Conservation (phyloP, 2,113 vertebrate genomes). For the Myxocyprinus asiaticus region DNA sequence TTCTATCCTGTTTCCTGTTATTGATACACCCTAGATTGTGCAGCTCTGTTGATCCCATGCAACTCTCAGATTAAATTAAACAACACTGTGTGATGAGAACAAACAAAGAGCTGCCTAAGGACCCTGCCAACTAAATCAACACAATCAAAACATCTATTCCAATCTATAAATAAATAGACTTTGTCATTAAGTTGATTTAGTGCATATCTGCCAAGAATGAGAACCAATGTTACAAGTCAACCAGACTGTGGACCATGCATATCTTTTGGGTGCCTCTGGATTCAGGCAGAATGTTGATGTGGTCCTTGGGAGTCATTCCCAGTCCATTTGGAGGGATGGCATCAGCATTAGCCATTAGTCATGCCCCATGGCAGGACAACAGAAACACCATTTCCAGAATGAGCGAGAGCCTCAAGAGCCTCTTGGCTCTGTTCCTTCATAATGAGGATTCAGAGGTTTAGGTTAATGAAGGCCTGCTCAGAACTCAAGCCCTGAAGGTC, state of each 20-base stretch:
- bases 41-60: slow-evolving; percentile 68
- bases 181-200: slow-evolving; percentile 19
- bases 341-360: slow-evolving; percentile 74
- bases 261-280: neutral
- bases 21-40: slow-evolving; percentile 76
- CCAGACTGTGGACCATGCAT: neutral
- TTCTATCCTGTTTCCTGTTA: slow-evolving; percentile 75
- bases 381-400: slow-evolving; percentile 72
- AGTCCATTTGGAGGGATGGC: slow-evolving; percentile 65
- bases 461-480: slow-evolving; percentile 75
- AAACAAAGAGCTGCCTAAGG: slow-evolving; percentile 10
- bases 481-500: slow-evolving; percentile 53
- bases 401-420: slow-evolving; percentile 65
- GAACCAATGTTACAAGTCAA: neutral
- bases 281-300: slow-evolving; percentile 48
- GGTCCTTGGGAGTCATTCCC: slow-evolving; percentile 49
- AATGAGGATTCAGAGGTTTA: slow-evolving; percentile 70
- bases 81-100: slow-evolving; percentile 48
- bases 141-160: slow-evolving; percentile 44
- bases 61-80: slow-evolving; percentile 78
- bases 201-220: slow-evolving; percentile 7
- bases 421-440: slow-evolving; percentile 75
- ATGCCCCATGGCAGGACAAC: slow-evolving; percentile 74
- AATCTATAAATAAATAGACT: slow-evolving; percentile 47
- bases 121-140: slow-evolving; percentile 20